Percentiles rank a stretch among this genome's conserved stretches.
These are phyloP conservation scores for Harlomillsia oculata DNA, from an alignment of 1,140 invertebrate species.

Conservation along the genomic window DNA sequence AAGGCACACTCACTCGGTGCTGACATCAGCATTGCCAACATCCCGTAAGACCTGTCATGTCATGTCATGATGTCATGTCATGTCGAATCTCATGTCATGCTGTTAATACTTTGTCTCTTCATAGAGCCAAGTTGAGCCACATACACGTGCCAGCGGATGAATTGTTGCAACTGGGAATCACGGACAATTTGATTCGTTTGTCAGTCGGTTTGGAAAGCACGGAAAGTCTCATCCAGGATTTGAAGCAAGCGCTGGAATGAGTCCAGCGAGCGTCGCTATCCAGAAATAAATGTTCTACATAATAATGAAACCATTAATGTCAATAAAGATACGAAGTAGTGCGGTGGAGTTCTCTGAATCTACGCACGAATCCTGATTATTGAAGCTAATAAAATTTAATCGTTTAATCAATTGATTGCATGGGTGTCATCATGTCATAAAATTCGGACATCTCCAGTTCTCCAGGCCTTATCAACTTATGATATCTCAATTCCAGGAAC, in stretches of 20 bases:
- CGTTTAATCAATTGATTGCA: no score
- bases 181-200: constrained; percentile 73
- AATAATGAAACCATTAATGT: no score
- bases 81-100: background rate
- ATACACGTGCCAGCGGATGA: background rate
- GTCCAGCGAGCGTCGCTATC: no score
- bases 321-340: no score
- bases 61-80: background rate
- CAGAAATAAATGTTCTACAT: no score
- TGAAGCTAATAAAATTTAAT: no score
- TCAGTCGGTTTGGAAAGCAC: constrained; percentile 84
- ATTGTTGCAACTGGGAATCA: constrained; percentile 54
- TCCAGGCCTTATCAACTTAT: no score
- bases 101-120: background rate
- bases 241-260: constrained; percentile 59
- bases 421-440: no score
- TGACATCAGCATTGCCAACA: constrained; percentile 18
- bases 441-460: no score
- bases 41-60: constrained; percentile 2
- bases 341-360: no score
- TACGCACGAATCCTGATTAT: no score
- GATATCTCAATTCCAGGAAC: no score
- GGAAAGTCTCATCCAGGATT: constrained; percentile 74
- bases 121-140: background rate
- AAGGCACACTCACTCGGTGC: background rate